Evolutionary conservation across 2,888 invertebrate genomes (phyloP).

Genomic region (Eurois occulta): DNA sequence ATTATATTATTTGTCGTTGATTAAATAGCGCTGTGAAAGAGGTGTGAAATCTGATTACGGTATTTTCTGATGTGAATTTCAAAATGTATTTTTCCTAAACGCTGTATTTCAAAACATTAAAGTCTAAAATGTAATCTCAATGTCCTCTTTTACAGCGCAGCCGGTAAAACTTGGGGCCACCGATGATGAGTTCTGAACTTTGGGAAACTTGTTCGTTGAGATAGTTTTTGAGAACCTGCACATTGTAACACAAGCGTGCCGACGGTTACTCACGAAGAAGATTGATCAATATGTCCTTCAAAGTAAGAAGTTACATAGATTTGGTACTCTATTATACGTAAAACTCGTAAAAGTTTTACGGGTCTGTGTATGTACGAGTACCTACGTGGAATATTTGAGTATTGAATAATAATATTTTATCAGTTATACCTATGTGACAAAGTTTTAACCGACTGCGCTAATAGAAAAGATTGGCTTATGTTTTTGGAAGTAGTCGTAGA

Average conservation of each 20-base stretch:
- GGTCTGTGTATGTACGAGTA: background rate
- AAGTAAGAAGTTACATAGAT: conserved; percentile 14
- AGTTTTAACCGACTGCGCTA: background rate
- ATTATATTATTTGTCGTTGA: conserved; percentile 39
- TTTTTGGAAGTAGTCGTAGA: background rate
- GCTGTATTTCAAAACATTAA: conserved; percentile 4
- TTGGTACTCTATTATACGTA: conserved; percentile 1
- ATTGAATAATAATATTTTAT: background rate
- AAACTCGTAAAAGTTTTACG: conserved; percentile 4
- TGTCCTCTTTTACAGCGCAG: conserved; percentile 20
- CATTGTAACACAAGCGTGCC: conserved; percentile 35
- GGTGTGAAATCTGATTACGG: conserved; percentile 43
- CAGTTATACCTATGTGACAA: no score
- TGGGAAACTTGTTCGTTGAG: conserved; percentile 46
- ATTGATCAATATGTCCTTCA: conserved; percentile 48
- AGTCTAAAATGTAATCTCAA: conserved; percentile 39
- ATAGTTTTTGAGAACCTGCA: conserved; percentile 54
- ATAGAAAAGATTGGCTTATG: background rate
- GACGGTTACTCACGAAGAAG: conserved; percentile 17
- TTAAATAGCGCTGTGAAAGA: conserved; percentile 41
- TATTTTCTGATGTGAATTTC: conserved; percentile 3
- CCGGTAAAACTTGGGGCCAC: conserved; percentile 36
- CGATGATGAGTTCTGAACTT: conserved; percentile 56
- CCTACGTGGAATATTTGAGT: background rate
- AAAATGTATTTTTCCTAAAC: conserved; percentile 20